Evolutionary conservation across 2,113 vertebrate genomes (phyloP), one percentile per base, ranked within the genome.

Genomic region (Tetrax tetrax): DNA sequence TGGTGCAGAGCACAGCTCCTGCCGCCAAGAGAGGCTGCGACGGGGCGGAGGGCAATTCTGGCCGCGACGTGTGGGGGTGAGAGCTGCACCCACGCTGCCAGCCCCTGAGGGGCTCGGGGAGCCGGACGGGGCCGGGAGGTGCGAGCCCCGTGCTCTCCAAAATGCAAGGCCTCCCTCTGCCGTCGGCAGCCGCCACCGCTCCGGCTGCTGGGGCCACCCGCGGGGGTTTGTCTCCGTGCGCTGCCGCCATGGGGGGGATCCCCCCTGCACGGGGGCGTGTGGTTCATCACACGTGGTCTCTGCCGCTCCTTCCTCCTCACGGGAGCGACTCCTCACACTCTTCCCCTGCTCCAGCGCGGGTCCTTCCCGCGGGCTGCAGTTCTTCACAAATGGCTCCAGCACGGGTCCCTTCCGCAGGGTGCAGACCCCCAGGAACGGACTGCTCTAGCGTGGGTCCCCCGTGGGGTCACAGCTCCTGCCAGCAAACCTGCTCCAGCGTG

Each of bases 91-190:
- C 48, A 8, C 70, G 0, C 12, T 10, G 53, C 29, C 41, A 43
- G 41, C 41, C 41, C 41, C 41, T 43, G 27, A 19, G 53, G 22
- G 50, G 50, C 47, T n/a, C 0, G 6, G 33, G 12, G 45, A 57
- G 5, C 3, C 13, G 70, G 51, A 0, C 6, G 0, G n/a, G 2
- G 28, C n/a, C 3, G 14, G 71, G 45, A 84, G 38, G 4, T 31
- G 51, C 2, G 6, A 65, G 74, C 24, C 29, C 31, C 1, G 13
- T 4, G 37, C 93, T 63, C 82, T 90, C 60, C 66, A 4, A 92
- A 89, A 75, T 3, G 24, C 95, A 95, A 89, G 93, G 31, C 80
- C 93, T 95, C 95, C 96, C 96, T 95, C 96, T 97, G 89, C 83
- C 57, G 95, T 94, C 74, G 2, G 90, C 35, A 1, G 29, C 7